Evolutionary conservation across 2,113 vertebrate species (phyloP).

Genomic region (Hydrochoerus hydrochaeris): DNA sequence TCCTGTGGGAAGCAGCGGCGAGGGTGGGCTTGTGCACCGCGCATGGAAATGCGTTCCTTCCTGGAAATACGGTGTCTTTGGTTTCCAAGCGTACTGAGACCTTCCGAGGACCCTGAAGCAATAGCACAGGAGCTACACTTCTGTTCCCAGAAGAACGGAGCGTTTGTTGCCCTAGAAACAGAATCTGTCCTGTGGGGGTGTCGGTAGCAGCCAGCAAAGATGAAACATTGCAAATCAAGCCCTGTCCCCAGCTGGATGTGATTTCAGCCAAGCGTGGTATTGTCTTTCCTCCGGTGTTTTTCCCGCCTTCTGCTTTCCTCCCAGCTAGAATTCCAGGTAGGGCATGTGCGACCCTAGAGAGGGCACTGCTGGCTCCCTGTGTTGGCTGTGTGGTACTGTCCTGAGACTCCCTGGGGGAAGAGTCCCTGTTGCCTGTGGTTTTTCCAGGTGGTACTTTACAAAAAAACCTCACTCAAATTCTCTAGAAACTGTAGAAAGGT

Average conservation of each 20-base stretch:
- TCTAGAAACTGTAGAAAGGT: conserved; percentile 30
- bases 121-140: neutral
- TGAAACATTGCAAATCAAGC: neutral
- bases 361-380: accelerated
- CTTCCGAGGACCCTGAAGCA: conserved; percentile 36
- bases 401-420: neutral
- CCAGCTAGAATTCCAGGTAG: neutral
- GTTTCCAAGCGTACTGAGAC: conserved; percentile 34
- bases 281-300: conserved; percentile 51
- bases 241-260: neutral
- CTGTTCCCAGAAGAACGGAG: conserved; percentile 40
- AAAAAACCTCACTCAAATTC: conserved; percentile 1
- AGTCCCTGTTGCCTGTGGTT: neutral
- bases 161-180: conserved; percentile 48
- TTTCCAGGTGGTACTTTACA: conserved; percentile 51
- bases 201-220: conserved; percentile 34
- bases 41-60: conserved; percentile 16
- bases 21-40: conserved; percentile 57
- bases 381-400: neutral
- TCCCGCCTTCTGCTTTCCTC: neutral
- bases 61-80: conserved; percentile 47
- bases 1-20: neutral
- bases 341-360: neutral
- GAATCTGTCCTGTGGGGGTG: conserved; percentile 4
- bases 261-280: conserved; percentile 33